phyloP scores from a whole-genome alignment of 2,797 vertebrate genomes.

The Danio albolineatus region DNA sequence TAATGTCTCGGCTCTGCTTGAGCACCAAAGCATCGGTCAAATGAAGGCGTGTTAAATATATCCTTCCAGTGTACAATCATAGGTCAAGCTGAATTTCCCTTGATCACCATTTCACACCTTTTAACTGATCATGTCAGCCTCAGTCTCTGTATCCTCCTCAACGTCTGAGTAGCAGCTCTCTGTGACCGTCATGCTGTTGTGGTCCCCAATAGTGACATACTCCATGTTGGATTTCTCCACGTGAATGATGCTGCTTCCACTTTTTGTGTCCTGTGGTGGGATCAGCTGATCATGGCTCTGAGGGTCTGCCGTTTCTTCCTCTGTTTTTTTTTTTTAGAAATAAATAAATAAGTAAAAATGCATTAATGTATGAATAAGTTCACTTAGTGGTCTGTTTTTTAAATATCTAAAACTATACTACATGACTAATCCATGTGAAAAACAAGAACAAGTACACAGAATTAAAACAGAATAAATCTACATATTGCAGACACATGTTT shows the following conservation, averaged over 20 bases:
- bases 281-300: conserved; percentile 47
- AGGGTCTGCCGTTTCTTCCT: conserved; percentile 26
- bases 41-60: background rate
- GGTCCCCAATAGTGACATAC: conserved; percentile 77
- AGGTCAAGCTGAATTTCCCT: background rate
- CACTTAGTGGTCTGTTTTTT: too few species aligned
- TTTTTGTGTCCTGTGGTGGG: conserved; percentile 36
- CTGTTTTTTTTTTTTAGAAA: conserved; percentile 61
- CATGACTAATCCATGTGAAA: too few species aligned
- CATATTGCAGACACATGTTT: background rate
- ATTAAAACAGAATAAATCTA: too few species aligned
- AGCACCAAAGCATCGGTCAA: background rate
- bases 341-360: background rate
- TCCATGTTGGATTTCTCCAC: conserved; percentile 69
- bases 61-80: background rate
- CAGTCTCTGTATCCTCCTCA: conserved; percentile 28
- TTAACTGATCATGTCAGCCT: conserved; percentile 23
- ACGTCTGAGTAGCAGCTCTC: conserved; percentile 2
- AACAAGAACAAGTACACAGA: too few species aligned
- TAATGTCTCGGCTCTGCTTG: background rate
- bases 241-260: conserved; percentile 56
- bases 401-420: too few species aligned
- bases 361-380: too few species aligned
- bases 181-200: conserved; percentile 72
- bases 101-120: background rate